Evolutionary conservation across 2,888 invertebrate species (phyloP), one percentile per base, ranked within the genome.

Genomic region (Mechanitis mazaeus): DNA sequence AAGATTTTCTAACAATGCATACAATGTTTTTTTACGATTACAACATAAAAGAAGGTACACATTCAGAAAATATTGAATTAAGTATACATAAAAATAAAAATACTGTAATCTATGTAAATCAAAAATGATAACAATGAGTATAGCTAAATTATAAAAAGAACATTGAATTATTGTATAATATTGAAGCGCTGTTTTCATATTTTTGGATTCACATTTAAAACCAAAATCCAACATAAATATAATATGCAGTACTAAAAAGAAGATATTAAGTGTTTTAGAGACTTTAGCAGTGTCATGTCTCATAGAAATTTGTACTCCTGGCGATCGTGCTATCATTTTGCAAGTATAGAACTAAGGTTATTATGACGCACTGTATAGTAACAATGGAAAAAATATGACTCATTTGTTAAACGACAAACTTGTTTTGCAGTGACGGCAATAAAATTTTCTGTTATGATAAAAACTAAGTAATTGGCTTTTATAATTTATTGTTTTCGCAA

Each of bases 1-100:
- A 33, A 59, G 3, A 45, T 59, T 45, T 54, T 59, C 54, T 33
- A 59, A 33, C 12, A 46, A 53, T 11, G 11, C 42, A 53, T 42
- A 53, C n/a, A 58, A 58, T 4, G 45, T 31, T 20, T 58, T 53
- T 33, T 33, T 33, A 11, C 33, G 42, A 2, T 59, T 45, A 28
- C 45, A 54, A 45, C 45, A 45, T 35, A 33, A n/a, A 9, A 59
- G 45, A 11, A 59, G 12, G 45, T 33, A 54, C 33, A 59, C 11
- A 45, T 54, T 54, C 2, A 59, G 11, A 3, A 45, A 9, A 42
- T 33, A 54, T 54, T 59, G 59, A 28, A 11, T 2, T 31, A 50
- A 2, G 31, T 50, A 50, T 33, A 59, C 1, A n/a, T n/a, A 45
- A 54, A n/a, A 59, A 33, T 45, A 54, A 2, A 54, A 12, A 20